Evolutionary conservation across 2,113 vertebrate species (phyloP), one percentile per base, ranked within the genome.

Genomic region (Chaetorhynchus papuensis): DNA sequence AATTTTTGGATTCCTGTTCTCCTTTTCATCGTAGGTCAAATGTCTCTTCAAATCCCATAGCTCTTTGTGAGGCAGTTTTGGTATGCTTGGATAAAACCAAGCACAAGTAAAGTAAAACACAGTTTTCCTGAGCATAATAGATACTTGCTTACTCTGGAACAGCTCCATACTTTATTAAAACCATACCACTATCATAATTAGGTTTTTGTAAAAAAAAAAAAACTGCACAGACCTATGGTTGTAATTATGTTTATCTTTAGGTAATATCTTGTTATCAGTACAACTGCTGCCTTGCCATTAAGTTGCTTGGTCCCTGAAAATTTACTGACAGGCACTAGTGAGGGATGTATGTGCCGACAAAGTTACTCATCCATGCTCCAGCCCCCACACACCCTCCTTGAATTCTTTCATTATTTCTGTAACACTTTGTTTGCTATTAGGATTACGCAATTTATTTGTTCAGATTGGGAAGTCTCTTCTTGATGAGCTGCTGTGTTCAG

Each of bases 381-480:
- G 22, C 66, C 44, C 59, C 50, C 9, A 27, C 8, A 30, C 68
- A 53, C 33, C 41, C 54, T 37, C 41, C 61, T 37, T 64, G 53
- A 94, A 91, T 65, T 56, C 96, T 96, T 96, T 95, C 69, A 91
- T 94, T 85, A 92, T 95, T 87, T 96, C 86, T 94, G 75, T 95
- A 97, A 88, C 89, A 83, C 68, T 83, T 94, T 97, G 91, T 97
- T 94, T 97, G 96, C 87, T 82, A 47, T 96, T 96, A 94, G 83
- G 92, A 97, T 97, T 98, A 96, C 7, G 1, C 3, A 4, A 87
- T 95, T 96, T 97, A 95, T 97, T 97, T 97, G 81, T 95, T 97
- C 96, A 97, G 92, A 93, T 77, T 95, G 79, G 75, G 93, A 95
- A 97, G 70, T 54, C 64, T 84, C 69, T 97, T 94, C 94, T 95